Conservation (phyloP, 1,140 invertebrate species). For the Coenobita brevimanus region DNA sequence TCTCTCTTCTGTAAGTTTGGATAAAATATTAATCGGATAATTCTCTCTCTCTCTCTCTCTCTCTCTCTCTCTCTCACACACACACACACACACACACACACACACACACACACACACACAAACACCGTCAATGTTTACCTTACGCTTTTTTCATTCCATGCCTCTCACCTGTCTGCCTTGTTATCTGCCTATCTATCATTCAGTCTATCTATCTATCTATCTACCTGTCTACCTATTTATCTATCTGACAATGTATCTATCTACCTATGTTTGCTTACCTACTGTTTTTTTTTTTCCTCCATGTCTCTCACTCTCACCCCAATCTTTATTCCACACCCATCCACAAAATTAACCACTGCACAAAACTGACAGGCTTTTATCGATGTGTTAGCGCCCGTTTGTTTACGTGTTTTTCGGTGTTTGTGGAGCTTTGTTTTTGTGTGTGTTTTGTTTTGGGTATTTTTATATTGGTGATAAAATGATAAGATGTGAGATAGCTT, state of each 20-base stretch:
- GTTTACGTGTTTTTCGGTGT: too few relatives aligned
- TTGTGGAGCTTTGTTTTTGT: too few relatives aligned
- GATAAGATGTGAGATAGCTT: too few relatives aligned
- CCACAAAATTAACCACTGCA: not conserved
- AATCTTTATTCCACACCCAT: too few relatives aligned
- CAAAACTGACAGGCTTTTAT: too few relatives aligned
- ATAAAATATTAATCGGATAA: too few relatives aligned
- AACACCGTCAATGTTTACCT: not conserved
- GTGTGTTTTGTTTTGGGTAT: too few relatives aligned
- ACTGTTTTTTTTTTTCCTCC: not conserved
- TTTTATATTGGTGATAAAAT: too few relatives aligned
- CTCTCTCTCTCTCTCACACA: not conserved
- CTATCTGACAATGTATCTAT: slow-evolving; percentile 9
- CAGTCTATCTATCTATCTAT: too few relatives aligned
- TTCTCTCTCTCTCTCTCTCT: not conserved
- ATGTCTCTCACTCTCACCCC: not conserved
- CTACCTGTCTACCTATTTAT: not conserved
- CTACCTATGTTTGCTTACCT: not conserved
- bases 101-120: slow-evolving; percentile 12
- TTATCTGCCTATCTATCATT: too few relatives aligned
- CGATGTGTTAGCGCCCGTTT: too few relatives aligned
- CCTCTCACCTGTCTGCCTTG: not conserved
- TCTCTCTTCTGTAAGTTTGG: too few relatives aligned
- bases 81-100: slow-evolving; percentile 11
- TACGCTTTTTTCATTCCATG: not conserved